These are phyloP conservation scores for Linurgus olivaceus DNA, from an alignment of 2,797 vertebrate genomes.

Conservation along the genomic window DNA sequence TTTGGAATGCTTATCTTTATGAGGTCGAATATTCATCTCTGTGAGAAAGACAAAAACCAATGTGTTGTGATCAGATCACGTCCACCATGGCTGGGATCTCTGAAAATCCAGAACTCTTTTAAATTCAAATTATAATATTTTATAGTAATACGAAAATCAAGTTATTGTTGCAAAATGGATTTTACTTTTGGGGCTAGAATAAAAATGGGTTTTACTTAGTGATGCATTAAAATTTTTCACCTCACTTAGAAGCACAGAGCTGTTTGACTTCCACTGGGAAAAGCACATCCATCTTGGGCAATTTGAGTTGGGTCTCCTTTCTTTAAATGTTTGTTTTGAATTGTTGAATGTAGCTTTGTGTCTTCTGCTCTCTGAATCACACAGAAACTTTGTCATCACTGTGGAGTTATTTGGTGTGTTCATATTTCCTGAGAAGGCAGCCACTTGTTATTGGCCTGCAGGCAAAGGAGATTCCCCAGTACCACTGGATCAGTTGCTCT, in stretches of 20 bases:
- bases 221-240: not conserved
- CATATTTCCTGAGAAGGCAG: not conserved
- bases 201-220: constrained; percentile 30
- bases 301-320: not conserved
- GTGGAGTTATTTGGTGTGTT: not conserved
- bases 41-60: accelerated
- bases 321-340: not conserved
- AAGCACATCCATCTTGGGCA: not conserved
- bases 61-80: accelerated
- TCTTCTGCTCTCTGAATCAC: not conserved
- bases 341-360: not conserved
- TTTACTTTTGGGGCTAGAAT: not conserved
- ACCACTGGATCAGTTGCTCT: not conserved
- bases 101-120: not conserved
- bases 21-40: not conserved
- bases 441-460: not conserved
- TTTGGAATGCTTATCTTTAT: not conserved
- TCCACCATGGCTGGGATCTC: not conserved
- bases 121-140: constrained; percentile 2
- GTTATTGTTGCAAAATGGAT: not conserved
- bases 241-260: not conserved
- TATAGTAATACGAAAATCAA: not conserved
- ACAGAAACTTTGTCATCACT: not conserved
- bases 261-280: not conserved
- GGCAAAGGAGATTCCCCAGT: not conserved